phyloP scores from a whole-genome alignment of 2,888 invertebrate genomes.

The Girardia tigrina region DNA sequence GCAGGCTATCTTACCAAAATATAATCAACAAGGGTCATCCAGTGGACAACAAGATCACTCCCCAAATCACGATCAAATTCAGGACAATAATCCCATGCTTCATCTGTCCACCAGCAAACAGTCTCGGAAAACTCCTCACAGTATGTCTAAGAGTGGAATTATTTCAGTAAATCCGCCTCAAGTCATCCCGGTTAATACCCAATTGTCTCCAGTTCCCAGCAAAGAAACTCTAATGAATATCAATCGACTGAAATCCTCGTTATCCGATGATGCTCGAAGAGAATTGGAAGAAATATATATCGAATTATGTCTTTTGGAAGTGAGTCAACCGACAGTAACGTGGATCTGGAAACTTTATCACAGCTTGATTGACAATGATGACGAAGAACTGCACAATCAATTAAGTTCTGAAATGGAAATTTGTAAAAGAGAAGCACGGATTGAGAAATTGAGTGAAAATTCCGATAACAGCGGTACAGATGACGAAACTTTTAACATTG shows the following conservation, averaged over 20 bases:
- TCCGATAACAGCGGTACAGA: not conserved
- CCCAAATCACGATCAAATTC: not conserved
- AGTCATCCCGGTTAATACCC: not conserved
- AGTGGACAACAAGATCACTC: not conserved
- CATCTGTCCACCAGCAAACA: not conserved
- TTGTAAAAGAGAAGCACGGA: not conserved
- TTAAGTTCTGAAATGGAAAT: not conserved
- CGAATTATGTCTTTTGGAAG: conserved; percentile 8
- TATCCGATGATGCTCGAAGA: not conserved
- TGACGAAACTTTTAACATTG: not conserved
- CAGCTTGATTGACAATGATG: conserved; percentile 19
- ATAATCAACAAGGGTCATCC: not conserved
- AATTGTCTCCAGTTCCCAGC: not conserved
- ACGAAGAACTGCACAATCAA: not conserved
- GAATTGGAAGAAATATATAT: conserved; percentile 17
- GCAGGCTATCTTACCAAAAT: not conserved
- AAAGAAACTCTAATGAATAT: not conserved
- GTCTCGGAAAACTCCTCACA: not conserved
- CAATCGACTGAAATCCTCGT: not conserved
- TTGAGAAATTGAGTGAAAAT: not conserved
- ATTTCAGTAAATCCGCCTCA: not conserved
- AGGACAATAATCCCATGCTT: not conserved
- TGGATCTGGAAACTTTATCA: conserved; percentile 17
- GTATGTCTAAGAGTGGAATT: not conserved
- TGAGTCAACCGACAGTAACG: not conserved